phyloP scores from a whole-genome alignment of 2,797 vertebrate species.

The Sciaenops ocellatus region DNA sequence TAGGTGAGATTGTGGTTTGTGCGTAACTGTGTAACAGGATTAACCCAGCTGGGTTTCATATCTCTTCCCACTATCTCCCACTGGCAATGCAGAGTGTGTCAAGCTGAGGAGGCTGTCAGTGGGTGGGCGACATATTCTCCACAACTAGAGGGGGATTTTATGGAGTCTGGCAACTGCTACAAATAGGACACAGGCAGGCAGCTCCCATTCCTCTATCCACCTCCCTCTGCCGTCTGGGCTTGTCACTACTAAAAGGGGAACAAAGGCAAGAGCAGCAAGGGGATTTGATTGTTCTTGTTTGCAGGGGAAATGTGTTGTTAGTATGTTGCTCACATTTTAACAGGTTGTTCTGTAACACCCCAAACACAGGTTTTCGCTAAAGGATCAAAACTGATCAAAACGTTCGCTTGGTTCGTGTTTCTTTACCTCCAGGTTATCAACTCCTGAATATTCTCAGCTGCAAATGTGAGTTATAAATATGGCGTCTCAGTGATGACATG shows the following conservation, averaged over 20 bases:
- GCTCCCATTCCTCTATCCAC: slow-evolving; percentile 67
- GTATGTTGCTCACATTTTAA: slow-evolving; percentile 53
- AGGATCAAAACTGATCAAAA: slow-evolving; percentile 45
- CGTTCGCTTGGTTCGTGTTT: not conserved
- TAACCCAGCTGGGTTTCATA: slow-evolving; percentile 74
- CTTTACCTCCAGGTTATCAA: slow-evolving; percentile 8
- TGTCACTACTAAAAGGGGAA: slow-evolving; percentile 75
- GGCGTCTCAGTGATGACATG: slow-evolving; percentile 51
- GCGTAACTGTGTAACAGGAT: slow-evolving; percentile 80
- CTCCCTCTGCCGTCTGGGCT: slow-evolving; percentile 70
- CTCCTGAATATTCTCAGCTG: slow-evolving; percentile 43
- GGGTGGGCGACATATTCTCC: slow-evolving; percentile 78
- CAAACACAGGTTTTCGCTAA: slow-evolving; percentile 20
- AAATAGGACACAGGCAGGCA: slow-evolving; percentile 76
- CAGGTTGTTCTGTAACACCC: slow-evolving; percentile 46
- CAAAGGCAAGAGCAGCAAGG: slow-evolving; percentile 63
- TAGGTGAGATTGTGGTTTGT: slow-evolving; percentile 66
- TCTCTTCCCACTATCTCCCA: slow-evolving; percentile 78
- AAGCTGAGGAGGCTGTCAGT: slow-evolving; percentile 77
- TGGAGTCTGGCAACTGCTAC: slow-evolving; percentile 81
- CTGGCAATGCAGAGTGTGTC: slow-evolving; percentile 72
- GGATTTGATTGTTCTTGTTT: slow-evolving; percentile 72
- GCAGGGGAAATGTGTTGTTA: slow-evolving; percentile 58
- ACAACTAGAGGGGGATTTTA: slow-evolving; percentile 80
- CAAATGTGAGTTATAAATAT: slow-evolving; percentile 36